Evolutionary conservation across 1,140 invertebrate species (phyloP).

Genomic region (Drosophila kohkoa): DNA sequence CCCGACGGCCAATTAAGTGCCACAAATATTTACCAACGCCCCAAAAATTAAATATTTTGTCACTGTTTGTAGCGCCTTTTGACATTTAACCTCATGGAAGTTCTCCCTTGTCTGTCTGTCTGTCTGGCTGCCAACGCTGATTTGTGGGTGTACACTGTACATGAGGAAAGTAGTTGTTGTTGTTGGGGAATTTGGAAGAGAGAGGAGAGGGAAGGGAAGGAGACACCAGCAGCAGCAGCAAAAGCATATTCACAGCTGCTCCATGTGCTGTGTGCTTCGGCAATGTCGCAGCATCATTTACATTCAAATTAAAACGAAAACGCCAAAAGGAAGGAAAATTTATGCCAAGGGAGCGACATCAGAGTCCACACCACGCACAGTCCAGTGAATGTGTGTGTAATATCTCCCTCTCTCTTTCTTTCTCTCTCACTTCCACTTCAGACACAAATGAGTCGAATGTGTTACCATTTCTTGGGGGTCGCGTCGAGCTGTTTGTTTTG

Average conservation of each 20-base stretch:
- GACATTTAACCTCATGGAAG: slow-evolving; percentile 72
- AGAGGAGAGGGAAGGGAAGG: neutral
- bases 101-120: slow-evolving; percentile 33
- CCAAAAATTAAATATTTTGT: slow-evolving; percentile 80
- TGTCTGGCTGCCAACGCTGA: slow-evolving; percentile 46
- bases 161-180: neutral
- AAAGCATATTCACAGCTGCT: slow-evolving; percentile 44
- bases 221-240: slow-evolving; percentile 43
- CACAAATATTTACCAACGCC: slow-evolving; percentile 81
- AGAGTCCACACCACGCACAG: neutral
- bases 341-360: slow-evolving; percentile 65
- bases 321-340: slow-evolving; percentile 70
- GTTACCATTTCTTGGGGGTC: slow-evolving; percentile 48
- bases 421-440: slow-evolving; percentile 2
- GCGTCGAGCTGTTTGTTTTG: slow-evolving; percentile 68
- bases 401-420: neutral
- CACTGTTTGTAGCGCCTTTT: slow-evolving; percentile 75
- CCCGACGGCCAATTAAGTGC: slow-evolving; percentile 72
- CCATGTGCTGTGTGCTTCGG: slow-evolving; percentile 13
- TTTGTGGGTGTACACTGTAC: slow-evolving; percentile 33
- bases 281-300: slow-evolving; percentile 75
- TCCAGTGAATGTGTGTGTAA: neutral
- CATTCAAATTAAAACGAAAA: slow-evolving; percentile 81
- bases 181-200: too few relatives aligned
- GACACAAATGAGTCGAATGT: slow-evolving; percentile 51